phyloP scores from a whole-genome alignment of 64 coral and sea anemone genomes.

The Montipora efflorescens region DNA sequence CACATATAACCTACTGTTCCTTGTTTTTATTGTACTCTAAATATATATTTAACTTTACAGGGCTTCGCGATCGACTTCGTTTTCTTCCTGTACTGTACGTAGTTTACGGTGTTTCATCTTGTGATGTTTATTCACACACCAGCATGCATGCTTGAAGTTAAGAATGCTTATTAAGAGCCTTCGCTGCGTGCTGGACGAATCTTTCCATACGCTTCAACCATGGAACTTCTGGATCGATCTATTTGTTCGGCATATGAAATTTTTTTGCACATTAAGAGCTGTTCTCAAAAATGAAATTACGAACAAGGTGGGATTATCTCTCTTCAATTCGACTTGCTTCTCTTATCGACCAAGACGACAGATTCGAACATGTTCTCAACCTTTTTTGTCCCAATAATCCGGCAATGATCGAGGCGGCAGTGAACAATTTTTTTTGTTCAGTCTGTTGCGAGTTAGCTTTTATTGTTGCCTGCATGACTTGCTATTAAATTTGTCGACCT shows the following conservation, averaged over 20 bases:
- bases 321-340: neutral
- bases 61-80: neutral
- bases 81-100: neutral
- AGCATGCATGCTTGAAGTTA: constrained; percentile 30
- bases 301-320: neutral
- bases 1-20: too few species aligned
- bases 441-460: too few species aligned
- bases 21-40: neutral
- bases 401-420: too few species aligned
- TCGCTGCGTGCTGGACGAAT: constrained; percentile 11
- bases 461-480: too few species aligned
- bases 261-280: constrained; percentile 25
- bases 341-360: neutral
- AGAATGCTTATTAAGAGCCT: constrained; percentile 21
- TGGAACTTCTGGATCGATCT: constrained; percentile 15
- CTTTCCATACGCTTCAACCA: constrained; percentile 12
- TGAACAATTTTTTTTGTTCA: too few species aligned
- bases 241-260: constrained; percentile 42
- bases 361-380: neutral
- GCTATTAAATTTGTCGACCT: too few species aligned
- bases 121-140: neutral
- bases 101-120: neutral
- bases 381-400: neutral
- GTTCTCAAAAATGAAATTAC: constrained; percentile 43
- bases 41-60: too few species aligned